These are phyloP conservation scores for Parotocinclus haroldoi DNA, from an alignment of 2,797 vertebrate species.

Conservation along the genomic window DNA sequence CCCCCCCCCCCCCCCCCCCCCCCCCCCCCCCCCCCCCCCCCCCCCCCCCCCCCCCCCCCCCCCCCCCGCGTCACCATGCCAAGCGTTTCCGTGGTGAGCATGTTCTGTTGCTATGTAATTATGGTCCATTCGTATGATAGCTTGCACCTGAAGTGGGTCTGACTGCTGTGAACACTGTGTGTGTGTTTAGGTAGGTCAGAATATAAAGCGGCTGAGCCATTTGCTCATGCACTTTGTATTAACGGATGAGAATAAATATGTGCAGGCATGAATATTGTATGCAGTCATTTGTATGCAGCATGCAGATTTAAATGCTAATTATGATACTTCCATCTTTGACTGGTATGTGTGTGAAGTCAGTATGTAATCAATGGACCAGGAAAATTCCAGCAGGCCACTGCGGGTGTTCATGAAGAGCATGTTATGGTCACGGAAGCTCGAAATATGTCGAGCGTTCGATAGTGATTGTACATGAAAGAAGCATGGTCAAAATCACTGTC, in stretches of 20 bases:
- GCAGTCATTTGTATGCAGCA: not conserved
- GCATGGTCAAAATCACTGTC: too few species aligned
- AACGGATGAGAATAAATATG: slow-evolving; percentile 20
- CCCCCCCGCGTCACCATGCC: slow-evolving; percentile 36
- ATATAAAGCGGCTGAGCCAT: slow-evolving; percentile 36
- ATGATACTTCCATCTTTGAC: not conserved
- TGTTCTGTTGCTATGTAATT: slow-evolving; percentile 57
- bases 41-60: too few species aligned
- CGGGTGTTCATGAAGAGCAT: too few species aligned
- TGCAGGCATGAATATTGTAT: not conserved
- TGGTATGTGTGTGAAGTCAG: not conserved
- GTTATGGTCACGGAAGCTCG: too few species aligned
- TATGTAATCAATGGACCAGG: not conserved
- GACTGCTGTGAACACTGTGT: slow-evolving; percentile 38
- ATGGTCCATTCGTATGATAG: slow-evolving; percentile 51
- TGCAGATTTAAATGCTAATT: not conserved
- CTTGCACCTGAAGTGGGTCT: slow-evolving; percentile 52
- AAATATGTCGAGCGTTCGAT: too few species aligned
- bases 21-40: too few species aligned
- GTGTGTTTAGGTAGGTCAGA: slow-evolving; percentile 26
- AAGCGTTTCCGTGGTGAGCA: slow-evolving; percentile 48
- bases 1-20: too few species aligned
- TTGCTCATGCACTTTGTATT: slow-evolving; percentile 27
- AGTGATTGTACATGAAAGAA: too few species aligned
- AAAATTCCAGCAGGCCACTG: not conserved